These are phyloP conservation scores for Scatophagus argus DNA, from an alignment of 2,113 vertebrate species.

Conservation along the genomic window DNA sequence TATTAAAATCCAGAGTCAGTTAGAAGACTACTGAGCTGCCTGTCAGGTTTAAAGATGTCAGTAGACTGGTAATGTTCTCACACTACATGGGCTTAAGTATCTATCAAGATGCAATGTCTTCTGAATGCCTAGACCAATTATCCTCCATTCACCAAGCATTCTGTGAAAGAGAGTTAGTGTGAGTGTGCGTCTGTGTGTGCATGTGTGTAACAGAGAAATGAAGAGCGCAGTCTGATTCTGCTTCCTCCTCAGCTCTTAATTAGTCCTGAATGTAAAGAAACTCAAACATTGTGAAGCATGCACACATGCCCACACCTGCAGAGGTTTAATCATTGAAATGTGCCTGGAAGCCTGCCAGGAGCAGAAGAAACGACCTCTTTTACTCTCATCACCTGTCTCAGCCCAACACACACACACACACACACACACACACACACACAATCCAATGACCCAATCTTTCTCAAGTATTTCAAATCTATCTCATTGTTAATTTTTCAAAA, in stretches of 20 bases:
- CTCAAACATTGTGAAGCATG: slow-evolving; percentile 6
- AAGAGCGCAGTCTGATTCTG: neutral
- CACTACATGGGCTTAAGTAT: slow-evolving; percentile 3
- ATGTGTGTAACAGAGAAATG: neutral
- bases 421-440: neutral
- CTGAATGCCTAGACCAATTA: slow-evolving; percentile 35
- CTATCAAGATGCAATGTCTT: slow-evolving; percentile 20
- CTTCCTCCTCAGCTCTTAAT: slow-evolving; percentile 38
- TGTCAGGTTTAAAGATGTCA: neutral
- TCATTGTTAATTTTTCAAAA: neutral
- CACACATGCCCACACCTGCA: slow-evolving; percentile 5
- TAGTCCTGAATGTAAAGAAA: slow-evolving; percentile 35
- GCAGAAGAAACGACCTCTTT: neutral
- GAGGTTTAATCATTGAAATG: slow-evolving; percentile 20
- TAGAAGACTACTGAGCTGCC: neutral
- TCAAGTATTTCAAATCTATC: neutral
- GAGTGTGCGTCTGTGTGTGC: neutral
- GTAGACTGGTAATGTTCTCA: slow-evolving; percentile 5
- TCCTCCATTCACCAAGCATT: slow-evolving; percentile 5
- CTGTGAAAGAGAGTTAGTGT: too few species aligned
- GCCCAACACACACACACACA: neutral
- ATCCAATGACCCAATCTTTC: neutral
- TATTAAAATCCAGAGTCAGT: neutral
- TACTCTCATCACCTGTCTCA: slow-evolving; percentile 16
- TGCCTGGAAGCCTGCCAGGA: slow-evolving; percentile 21